phyloP scores from a whole-genome alignment of 2,113 vertebrate genomes.

The Silurus glanis region DNA sequence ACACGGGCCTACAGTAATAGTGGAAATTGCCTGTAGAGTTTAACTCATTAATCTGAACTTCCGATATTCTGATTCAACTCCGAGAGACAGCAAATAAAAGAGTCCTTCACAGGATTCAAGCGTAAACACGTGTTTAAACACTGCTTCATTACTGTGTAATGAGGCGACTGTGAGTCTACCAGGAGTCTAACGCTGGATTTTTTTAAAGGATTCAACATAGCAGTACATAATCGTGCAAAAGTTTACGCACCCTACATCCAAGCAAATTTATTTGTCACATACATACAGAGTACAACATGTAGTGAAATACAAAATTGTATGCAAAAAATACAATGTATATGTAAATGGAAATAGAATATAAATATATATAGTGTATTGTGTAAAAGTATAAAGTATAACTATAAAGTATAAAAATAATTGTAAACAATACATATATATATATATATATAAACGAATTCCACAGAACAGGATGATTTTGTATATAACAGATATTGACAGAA shows the following conservation, averaged over 20 bases:
- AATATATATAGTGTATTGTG: too few species aligned
- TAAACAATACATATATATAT: too few species aligned
- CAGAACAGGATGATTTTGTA: too few species aligned
- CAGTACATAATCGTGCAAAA: neutral
- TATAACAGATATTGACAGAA: too few species aligned
- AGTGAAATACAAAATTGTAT: too few species aligned
- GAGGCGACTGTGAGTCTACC: too few species aligned
- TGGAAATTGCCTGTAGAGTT: conserved; percentile 47
- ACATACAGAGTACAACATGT: neutral
- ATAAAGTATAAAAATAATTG: too few species aligned
- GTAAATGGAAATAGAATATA: too few species aligned
- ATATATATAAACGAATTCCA: too few species aligned
- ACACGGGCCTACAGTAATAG: conserved; percentile 37
- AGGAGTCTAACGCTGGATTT: neutral
- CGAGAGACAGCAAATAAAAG: conserved; percentile 4
- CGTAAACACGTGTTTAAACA: neutral
- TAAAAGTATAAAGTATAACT: too few species aligned
- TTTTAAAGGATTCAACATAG: neutral
- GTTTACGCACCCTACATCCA: neutral
- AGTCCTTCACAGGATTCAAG: neutral
- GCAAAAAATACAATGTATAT: too few species aligned
- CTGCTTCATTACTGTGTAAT: neutral
- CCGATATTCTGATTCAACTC: conserved; percentile 29
- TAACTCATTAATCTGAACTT: conserved; percentile 43
- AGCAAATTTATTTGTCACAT: too few species aligned